These are phyloP conservation scores for Anser brachyrhynchus DNA, from an alignment of 2,113 vertebrate species.

Conservation along the genomic window DNA sequence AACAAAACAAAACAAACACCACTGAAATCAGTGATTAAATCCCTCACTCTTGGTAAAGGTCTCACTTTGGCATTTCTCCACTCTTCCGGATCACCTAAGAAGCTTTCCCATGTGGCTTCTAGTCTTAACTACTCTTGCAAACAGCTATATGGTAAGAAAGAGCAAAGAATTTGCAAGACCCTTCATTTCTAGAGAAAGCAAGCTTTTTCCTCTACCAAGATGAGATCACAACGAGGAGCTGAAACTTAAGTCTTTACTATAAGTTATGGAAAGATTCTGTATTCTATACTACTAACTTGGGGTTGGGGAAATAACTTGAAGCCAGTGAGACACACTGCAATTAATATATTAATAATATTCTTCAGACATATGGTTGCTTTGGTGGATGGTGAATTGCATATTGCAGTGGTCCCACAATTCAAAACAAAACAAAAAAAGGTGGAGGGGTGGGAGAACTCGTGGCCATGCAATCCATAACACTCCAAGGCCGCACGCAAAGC, in stretches of 20 bases:
- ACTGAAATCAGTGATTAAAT: not conserved
- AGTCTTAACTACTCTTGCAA: not conserved
- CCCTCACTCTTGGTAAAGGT: not conserved
- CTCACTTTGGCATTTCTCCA: not conserved
- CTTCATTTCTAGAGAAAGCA: not conserved
- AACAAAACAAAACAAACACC: not conserved
- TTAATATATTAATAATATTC: not conserved
- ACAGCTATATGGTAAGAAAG: not conserved
- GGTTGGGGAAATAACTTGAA: not conserved
- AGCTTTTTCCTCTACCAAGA: not conserved
- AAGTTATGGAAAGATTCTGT: not conserved
- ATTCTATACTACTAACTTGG: not conserved
- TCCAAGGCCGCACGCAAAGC: not conserved
- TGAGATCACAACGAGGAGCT: not conserved
- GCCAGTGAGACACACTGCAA: not conserved
- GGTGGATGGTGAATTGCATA: not conserved
- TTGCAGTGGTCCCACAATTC: not conserved
- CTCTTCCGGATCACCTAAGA: not conserved
- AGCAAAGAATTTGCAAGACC: rapidly evolving
- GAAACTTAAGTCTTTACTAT: not conserved
- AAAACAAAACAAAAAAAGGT: not conserved
- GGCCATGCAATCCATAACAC: not conserved
- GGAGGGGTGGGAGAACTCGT: too few relatives aligned
- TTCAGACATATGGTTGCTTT: not conserved
- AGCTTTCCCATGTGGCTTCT: not conserved